Base-by-base conservation (phyloP, 2,797 vertebrate genomes). In the Perodicticus potto region DNA sequence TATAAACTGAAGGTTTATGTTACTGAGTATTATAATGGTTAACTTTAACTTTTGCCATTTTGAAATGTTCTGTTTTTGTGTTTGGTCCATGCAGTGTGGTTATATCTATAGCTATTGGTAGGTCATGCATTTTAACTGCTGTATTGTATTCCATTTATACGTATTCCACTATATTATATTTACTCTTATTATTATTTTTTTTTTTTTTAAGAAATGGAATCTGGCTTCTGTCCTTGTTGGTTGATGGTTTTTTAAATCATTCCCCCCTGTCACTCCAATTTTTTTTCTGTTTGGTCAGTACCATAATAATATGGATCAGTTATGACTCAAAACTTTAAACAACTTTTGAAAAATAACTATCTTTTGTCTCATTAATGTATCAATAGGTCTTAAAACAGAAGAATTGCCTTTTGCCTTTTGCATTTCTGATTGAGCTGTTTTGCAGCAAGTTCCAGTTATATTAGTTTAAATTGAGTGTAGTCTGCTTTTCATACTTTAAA, bases 1-100 rank as follows among this genome's bases (percentile, higher is more conserved):
- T 80, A 80, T n/a, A 27, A 27, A 57, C 37, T 59, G 77, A 80
- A 80, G n/a, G 34, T 59, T 57, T 27, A 34, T 59, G 19, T 45
- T 81, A 45, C 10, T 89, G 2, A 9, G 19, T 72, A 13, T 83
- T 55, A 27, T 93, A 23, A 72, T 89, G 29, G 34, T 53, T 84
- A 85, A 61, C 27, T 74, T 82, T 96, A 95, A 55, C 25, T 89
- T 65, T 45, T 83, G 14, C 17, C 49, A n/a, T 92, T 89, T 76
- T 89, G 53, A 77, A 92, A 55, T 82, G 81, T 45, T 20, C 65
- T 40, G 77, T 77, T 74, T 85, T 86, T 78, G 2, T 45, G 32
- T 37, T 40, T 5, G 40, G 2, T n/a, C 5, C 9, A 8, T 65
- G 34, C n/a, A 72, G 0, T 78, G 29, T 95, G 34, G 63, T 72